These are phyloP conservation scores for Pecten maximus DNA, from an alignment of 2,888 invertebrate genomes.

Conservation along the genomic window DNA sequence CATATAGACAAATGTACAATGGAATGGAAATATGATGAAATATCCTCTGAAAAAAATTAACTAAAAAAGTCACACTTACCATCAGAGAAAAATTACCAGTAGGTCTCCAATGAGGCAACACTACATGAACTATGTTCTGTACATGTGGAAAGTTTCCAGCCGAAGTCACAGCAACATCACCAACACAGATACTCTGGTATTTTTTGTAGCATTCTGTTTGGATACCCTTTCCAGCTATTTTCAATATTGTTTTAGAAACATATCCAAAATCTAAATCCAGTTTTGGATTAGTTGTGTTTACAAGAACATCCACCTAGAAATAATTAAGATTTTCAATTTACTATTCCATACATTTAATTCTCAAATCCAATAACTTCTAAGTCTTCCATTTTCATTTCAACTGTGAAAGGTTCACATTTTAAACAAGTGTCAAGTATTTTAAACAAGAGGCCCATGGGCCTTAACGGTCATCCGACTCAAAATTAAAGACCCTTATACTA, in stretches of 20 bases:
- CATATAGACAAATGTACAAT: too few relatives aligned
- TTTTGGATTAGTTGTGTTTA: slow-evolving; percentile 58
- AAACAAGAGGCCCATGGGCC: too few relatives aligned
- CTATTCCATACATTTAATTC: too few relatives aligned
- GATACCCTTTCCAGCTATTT: slow-evolving; percentile 56
- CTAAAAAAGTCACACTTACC: neutral
- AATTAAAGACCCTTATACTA: too few relatives aligned
- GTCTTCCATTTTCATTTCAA: too few relatives aligned
- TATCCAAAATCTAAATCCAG: slow-evolving; percentile 59
- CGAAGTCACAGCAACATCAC: slow-evolving; percentile 58
- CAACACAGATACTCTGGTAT: slow-evolving; percentile 54
- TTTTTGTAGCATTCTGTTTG: slow-evolving; percentile 54
- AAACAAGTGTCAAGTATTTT: too few relatives aligned
- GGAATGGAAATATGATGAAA: too few relatives aligned
- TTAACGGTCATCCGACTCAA: too few relatives aligned
- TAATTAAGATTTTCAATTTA: neutral
- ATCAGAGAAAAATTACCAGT: neutral
- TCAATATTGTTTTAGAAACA: slow-evolving; percentile 58
- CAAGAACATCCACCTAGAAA: slow-evolving; percentile 65
- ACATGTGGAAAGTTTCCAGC: neutral
- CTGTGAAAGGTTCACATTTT: too few relatives aligned
- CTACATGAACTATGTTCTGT: neutral
- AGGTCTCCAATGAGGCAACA: neutral
- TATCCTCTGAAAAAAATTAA: too few relatives aligned
- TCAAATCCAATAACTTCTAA: too few relatives aligned